Conservation (phyloP, 1,140 invertebrate genomes). For the Lepidurus apus region DNA sequence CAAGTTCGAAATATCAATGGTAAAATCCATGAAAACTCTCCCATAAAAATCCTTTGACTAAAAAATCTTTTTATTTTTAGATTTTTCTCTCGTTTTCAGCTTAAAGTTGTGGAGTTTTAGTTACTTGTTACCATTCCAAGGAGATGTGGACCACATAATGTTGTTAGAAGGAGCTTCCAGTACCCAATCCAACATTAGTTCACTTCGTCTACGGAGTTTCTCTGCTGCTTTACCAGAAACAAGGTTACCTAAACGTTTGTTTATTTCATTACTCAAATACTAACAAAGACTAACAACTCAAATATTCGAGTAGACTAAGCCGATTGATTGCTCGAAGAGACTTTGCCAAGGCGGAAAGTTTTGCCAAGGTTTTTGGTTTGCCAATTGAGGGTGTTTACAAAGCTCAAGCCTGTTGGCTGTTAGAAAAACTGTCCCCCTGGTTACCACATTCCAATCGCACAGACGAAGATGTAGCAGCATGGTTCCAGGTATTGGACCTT, state of each 20-base stretch:
- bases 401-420: slow-evolving; percentile 34
- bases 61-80: background rate
- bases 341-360: slow-evolving; percentile 35
- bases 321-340: slow-evolving; percentile 33
- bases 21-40: background rate
- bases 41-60: too few relatives aligned
- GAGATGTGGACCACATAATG: slow-evolving; percentile 3
- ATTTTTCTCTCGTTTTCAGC: background rate
- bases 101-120: background rate
- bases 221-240: background rate
- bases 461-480: background rate
- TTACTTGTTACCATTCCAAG: background rate
- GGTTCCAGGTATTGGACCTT: slow-evolving; percentile 26
- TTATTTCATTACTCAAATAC: background rate
- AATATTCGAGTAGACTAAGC: slow-evolving; percentile 25
- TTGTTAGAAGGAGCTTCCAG: background rate
- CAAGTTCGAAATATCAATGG: background rate
- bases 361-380: slow-evolving; percentile 34
- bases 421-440: slow-evolving; percentile 35
- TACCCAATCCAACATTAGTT: background rate
- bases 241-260: background rate
- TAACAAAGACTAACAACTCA: too few relatives aligned
- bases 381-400: slow-evolving; percentile 32
- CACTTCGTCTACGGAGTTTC: background rate
- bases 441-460: background rate